These are phyloP conservation scores for Callorhinus ursinus DNA, from an alignment of 2,113 vertebrate genomes.

Conservation along the genomic window DNA sequence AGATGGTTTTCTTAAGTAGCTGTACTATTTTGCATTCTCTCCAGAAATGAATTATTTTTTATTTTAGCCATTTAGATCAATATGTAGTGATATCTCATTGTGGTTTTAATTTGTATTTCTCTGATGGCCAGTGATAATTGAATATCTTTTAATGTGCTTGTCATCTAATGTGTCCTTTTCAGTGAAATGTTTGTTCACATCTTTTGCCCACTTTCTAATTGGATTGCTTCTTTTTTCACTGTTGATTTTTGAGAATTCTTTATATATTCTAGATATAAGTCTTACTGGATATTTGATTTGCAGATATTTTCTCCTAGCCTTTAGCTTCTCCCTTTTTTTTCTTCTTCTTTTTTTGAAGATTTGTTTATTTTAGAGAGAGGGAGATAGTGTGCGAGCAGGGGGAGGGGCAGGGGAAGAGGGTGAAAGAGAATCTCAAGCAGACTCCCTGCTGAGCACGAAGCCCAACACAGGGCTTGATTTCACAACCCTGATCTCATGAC, in stretches of 20 bases:
- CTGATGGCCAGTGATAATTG: not conserved
- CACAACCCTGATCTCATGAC: not conserved
- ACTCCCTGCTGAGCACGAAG: not conserved
- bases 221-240: conserved; percentile 20
- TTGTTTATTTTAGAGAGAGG: not conserved
- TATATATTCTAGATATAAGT: conserved; percentile 9
- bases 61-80: conserved; percentile 9
- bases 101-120: conserved; percentile 52
- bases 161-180: not conserved
- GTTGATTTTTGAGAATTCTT: conserved; percentile 6
- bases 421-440: not conserved
- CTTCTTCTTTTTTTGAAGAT: not conserved
- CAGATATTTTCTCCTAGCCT: not conserved
- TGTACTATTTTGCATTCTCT: conserved; percentile 18
- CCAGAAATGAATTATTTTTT: conserved; percentile 12
- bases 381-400: not conserved
- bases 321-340: not conserved
- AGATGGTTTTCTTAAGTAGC: not conserved
- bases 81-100: not conserved
- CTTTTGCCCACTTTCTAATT: conserved; percentile 45
- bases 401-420: not conserved
- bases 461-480: not conserved
- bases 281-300: not conserved
- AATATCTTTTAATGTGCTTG: conserved; percentile 17
- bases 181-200: conserved; percentile 20